Percentiles rank a stretch among this genome's conserved stretches.
These are phyloP conservation scores for Microtus oregoni DNA, from an alignment of 2,113 vertebrate species.

Conservation along the genomic window DNA sequence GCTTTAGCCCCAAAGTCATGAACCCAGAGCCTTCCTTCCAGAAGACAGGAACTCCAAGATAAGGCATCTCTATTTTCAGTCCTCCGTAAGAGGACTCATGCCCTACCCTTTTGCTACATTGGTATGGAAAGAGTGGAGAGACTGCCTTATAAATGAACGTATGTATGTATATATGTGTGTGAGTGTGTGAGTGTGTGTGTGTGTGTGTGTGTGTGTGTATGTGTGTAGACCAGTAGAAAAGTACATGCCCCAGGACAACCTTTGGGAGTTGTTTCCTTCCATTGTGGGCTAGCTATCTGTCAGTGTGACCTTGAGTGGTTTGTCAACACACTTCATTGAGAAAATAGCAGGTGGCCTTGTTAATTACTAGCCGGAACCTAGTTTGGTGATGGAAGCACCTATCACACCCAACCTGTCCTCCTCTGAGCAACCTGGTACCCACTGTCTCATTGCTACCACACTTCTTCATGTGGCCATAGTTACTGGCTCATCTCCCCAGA, in stretches of 20 bases:
- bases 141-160: neutral
- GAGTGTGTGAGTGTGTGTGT: neutral
- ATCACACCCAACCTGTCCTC: neutral
- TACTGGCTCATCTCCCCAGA: neutral
- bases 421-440: neutral
- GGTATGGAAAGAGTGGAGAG: neutral
- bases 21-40: slow-evolving; percentile 13
- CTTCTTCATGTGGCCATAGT: neutral
- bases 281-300: neutral
- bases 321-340: neutral
- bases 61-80: neutral
- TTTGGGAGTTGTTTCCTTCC: neutral
- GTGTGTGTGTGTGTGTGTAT: neutral
- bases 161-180: neutral
- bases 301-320: neutral
- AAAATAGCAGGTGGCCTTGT: neutral
- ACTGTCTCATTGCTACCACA: neutral
- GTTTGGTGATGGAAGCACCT: neutral
- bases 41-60: neutral
- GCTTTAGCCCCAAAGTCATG: neutral
- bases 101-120: neutral
- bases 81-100: neutral
- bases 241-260: neutral
- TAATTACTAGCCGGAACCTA: neutral
- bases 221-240: neutral